Base-by-base conservation (phyloP, 2,113 vertebrate species). In the Atractosteus spatula region DNA sequence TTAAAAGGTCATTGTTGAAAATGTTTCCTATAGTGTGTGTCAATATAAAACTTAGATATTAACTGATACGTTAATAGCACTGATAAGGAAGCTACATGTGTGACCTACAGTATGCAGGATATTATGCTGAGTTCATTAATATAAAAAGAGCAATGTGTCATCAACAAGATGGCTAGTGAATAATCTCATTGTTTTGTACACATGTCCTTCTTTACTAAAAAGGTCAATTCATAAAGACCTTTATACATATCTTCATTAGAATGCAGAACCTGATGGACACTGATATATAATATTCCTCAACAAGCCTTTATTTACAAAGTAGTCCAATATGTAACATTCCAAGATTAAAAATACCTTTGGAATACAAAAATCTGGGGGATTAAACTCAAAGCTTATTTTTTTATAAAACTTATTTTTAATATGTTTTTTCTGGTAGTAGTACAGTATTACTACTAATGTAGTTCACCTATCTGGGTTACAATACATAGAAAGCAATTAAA, bases 21-120 rank as follows among this genome's bases (percentile, higher is more conserved):
- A 71, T 55, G 29, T 57, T 57, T 13, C 64, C 45, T 67, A 65
- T 69, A 56, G 54, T 66, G 66, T 16, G 43, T 69, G 62, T 71
- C 68, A 71, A 42, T 44, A 42, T 41, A 11, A 55, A 29, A 74
- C 72, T 65, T 47, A 51, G 72, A 72, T 79, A 75, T 29, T 29
- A 29, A 29, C 29, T 29, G 29, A 29, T 29, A 29, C 1, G 29
- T 29, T 29, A 29, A 81, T 70, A 69, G 69, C 59, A 17, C 74
- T 79, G 79, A 82, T 82, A 74, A 82, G 79, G 78, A 79, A 64
- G 64, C 76, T 68, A 71, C 73, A 71, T 69, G 55, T 41, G 55
- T 41, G 55, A 42, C 69, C 66, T 74, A 55, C 41, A 29, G 29
- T 29, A 29, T 29, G 29, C 29, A 47, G 73, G 72, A 65, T 70